Percentiles rank a stretch among this genome's conserved stretches.
Evolutionary conservation across 1,140 invertebrate species (phyloP).

Genomic region (Leptonema lineaticorne): DNA sequence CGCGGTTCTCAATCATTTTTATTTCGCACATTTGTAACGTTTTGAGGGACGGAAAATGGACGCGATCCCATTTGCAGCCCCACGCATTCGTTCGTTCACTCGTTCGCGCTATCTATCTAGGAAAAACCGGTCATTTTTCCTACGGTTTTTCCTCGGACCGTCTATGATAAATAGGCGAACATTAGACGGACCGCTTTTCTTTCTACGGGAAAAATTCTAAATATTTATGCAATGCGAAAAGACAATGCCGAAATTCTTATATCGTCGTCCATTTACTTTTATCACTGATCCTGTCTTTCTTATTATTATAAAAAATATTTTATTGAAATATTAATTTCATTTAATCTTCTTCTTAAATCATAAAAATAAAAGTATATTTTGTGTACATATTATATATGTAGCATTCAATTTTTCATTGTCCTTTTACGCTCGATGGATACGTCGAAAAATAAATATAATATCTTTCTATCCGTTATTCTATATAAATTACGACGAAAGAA

Average conservation of each 20-base stretch:
- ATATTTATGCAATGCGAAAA: not conserved
- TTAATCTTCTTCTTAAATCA: too few species aligned
- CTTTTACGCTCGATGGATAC: not conserved
- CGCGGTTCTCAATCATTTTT: not conserved
- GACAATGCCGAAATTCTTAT: not conserved
- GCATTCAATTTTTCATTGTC: not conserved
- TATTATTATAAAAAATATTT: too few species aligned
- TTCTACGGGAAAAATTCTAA: not conserved
- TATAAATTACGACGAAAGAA: not conserved
- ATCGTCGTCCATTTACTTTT: not conserved
- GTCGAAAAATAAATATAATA: not conserved
- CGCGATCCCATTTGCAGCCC: constrained; percentile 4
- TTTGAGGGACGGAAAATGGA: not conserved
- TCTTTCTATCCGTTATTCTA: not conserved
- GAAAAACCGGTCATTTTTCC: not conserved
- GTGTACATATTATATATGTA: not conserved
- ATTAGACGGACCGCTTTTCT: not conserved
- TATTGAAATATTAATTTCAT: too few species aligned
- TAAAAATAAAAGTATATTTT: too few species aligned
- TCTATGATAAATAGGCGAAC: not conserved
- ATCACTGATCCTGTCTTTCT: too few species aligned
- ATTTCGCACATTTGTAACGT: not conserved
- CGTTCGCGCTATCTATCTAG: constrained; percentile 1
- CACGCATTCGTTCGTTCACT: constrained; percentile 1
- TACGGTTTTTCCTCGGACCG: not conserved